phyloP scores from a whole-genome alignment of 2,888 invertebrate genomes.

The Hypomecis atomaria region DNA sequence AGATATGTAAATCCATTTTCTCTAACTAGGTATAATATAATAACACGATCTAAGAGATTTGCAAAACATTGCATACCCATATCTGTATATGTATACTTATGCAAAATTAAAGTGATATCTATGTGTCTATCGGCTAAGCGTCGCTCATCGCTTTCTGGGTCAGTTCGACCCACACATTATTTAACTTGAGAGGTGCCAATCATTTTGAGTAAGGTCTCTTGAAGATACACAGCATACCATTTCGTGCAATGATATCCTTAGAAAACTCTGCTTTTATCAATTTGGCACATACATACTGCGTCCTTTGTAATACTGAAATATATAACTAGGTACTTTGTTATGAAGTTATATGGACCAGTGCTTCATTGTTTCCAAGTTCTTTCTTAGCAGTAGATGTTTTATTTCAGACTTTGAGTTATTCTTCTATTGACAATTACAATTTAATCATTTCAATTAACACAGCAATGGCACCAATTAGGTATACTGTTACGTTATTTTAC shows the following conservation, averaged over 20 bases:
- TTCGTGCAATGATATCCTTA: conserved; percentile 3
- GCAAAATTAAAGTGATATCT: conserved; percentile 1
- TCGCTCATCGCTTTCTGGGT: conserved; percentile 10
- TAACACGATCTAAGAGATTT: neutral
- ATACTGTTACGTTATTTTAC: too few relatives aligned
- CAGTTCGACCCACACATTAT: conserved; percentile 12
- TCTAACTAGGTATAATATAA: too few relatives aligned
- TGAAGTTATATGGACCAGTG: too few relatives aligned
- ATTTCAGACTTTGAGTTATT: too few relatives aligned
- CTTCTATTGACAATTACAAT: too few relatives aligned
- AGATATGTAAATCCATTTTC: too few relatives aligned
- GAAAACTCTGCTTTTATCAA: neutral
- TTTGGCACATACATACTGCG: neutral
- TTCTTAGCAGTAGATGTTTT: too few relatives aligned
- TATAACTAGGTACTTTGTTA: too few relatives aligned
- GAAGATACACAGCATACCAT: conserved; percentile 6
- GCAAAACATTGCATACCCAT: neutral
- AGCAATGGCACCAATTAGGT: too few relatives aligned
- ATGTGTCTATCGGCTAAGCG: conserved; percentile 5
- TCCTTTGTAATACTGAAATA: too few relatives aligned
- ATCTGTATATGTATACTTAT: neutral
- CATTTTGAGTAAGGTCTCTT: conserved; percentile 25
- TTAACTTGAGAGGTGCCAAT: conserved; percentile 25
- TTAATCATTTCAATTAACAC: too few relatives aligned
- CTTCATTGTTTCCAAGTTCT: too few relatives aligned